Conservation (phyloP, 2,888 invertebrate genomes). For the Drosophila gaucha region DNA sequence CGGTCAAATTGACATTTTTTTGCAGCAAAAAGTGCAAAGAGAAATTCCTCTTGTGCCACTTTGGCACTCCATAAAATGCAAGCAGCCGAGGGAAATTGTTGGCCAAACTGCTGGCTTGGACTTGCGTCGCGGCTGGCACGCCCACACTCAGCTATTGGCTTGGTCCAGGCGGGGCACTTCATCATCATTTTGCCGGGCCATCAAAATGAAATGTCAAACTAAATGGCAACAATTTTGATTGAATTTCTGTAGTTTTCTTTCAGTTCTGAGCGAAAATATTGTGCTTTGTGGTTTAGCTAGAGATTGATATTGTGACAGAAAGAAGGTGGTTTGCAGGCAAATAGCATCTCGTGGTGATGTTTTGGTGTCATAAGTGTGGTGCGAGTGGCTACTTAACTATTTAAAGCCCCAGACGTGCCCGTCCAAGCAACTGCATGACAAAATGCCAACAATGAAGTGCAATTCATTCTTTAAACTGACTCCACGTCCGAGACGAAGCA, state of each 20-base stretch:
- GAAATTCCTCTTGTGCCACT: constrained; percentile 57
- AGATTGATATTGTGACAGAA: constrained; percentile 13
- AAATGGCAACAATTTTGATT: constrained; percentile 82
- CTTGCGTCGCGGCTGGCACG: constrained; percentile 32
- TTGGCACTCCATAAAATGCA: constrained; percentile 72
- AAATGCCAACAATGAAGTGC: constrained; percentile 75
- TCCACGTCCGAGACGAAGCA: constrained; percentile 45
- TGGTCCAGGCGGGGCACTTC: constrained; percentile 54
- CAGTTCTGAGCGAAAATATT: constrained; percentile 21
- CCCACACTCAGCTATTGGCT: constrained; percentile 31
- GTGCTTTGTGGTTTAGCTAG: constrained; percentile 24
- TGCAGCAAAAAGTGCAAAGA: constrained; percentile 21
- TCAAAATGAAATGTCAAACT: constrained; percentile 79
- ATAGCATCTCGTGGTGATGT: constrained; percentile 60
- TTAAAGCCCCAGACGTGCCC: constrained; percentile 63
- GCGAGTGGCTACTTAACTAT: constrained; percentile 58
- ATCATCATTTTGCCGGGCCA: constrained; percentile 72
- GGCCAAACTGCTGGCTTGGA: constrained; percentile 23
- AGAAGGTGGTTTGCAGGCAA: constrained; percentile 32
- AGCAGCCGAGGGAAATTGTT: constrained; percentile 41
- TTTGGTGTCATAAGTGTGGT: constrained; percentile 27
- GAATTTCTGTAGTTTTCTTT: constrained; percentile 60
- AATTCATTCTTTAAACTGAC: constrained; percentile 74
- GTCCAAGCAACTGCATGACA: constrained; percentile 47
- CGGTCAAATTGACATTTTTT: constrained; percentile 61